A percentile compares a stretch with the other conserved stretches of the same genome.
phyloP scores from a whole-genome alignment of 2,888 invertebrate genomes.

The Tenthredo amoena region DNA sequence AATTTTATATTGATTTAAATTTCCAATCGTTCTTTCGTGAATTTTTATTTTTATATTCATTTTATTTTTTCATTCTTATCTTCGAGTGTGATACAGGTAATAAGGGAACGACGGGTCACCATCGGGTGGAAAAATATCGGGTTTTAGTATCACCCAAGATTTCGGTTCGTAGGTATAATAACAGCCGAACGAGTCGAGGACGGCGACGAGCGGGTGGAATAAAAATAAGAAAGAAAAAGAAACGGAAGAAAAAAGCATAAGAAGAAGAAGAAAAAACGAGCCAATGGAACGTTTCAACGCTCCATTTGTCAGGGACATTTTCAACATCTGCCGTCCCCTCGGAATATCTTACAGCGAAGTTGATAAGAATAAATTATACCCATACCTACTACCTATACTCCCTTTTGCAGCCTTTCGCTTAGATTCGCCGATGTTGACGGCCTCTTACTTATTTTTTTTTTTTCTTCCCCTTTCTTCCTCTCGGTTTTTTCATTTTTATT shows the following conservation, averaged over 20 bases:
- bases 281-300: conserved; percentile 38
- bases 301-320: conserved; percentile 41
- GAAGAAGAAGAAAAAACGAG: neutral
- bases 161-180: conserved; percentile 2
- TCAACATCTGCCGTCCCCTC: conserved; percentile 27
- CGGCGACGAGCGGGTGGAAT: conserved; percentile 1
- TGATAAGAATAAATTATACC: conserved; percentile 47
- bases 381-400: neutral
- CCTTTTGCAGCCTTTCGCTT: neutral
- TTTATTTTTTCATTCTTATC: neutral
- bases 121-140: neutral
- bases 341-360: conserved; percentile 42
- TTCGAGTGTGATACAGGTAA: neutral
- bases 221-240: neutral
- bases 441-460: neutral
- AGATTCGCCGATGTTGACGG: neutral
- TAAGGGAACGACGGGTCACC: neutral
- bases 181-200: neutral
- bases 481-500: neutral
- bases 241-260: neutral
- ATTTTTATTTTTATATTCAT: neutral
- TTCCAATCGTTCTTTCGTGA: no score
- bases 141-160: neutral
- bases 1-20: no score
- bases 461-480: neutral